A percentile compares a stretch with the other conserved stretches of the same genome.
Conservation (phyloP, 2,888 invertebrate genomes). For the Nemotelus pantherinus region DNA sequence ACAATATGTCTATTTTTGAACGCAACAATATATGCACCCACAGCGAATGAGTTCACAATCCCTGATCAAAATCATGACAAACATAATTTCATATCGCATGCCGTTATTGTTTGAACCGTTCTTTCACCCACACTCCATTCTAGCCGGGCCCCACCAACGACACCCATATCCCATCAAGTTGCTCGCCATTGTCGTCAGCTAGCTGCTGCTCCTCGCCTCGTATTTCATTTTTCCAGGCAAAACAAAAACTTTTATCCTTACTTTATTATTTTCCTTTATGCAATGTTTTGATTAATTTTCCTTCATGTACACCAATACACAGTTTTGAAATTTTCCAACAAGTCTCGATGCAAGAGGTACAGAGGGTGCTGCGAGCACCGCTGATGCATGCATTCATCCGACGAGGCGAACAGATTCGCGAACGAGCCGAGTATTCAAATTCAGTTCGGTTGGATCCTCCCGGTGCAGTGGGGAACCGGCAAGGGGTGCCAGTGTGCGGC, state of each 20-base stretch:
- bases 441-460: slow-evolving; percentile 14
- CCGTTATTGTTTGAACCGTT: slow-evolving; percentile 31
- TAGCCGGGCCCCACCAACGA: background rate
- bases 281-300: slow-evolving; percentile 65
- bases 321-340: slow-evolving; percentile 19
- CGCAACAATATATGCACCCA: too few species aligned
- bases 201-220: background rate
- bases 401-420: slow-evolving; percentile 12
- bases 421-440: slow-evolving; percentile 4
- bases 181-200: slow-evolving; percentile 4
- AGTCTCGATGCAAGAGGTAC: slow-evolving; percentile 7
- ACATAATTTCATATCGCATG: slow-evolving; percentile 29
- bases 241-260: slow-evolving; percentile 52
- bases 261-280: slow-evolving; percentile 65
- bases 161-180: slow-evolving; percentile 1
- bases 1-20: too few species aligned
- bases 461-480: background rate
- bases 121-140: slow-evolving; percentile 12
- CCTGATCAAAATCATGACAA: slow-evolving; percentile 5
- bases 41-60: background rate
- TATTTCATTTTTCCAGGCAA: slow-evolving; percentile 27
- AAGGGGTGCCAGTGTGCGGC: background rate
- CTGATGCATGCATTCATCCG: slow-evolving; percentile 36
- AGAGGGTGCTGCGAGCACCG: slow-evolving; percentile 1
- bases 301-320: slow-evolving; percentile 51